phyloP scores from a whole-genome alignment of 2,888 invertebrate genomes.

The Heliconius charithonia region DNA sequence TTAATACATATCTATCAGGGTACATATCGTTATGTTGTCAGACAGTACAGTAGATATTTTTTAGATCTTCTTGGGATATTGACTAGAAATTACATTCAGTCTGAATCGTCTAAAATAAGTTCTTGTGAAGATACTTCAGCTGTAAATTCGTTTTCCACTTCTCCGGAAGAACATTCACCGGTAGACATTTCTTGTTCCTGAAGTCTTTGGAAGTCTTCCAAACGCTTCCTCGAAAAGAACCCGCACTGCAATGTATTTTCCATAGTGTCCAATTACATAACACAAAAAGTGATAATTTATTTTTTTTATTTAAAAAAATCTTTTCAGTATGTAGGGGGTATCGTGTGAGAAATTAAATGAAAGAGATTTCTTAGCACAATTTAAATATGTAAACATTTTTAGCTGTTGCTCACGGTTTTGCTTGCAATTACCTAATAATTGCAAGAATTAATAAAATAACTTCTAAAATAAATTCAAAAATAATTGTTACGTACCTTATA shows the following conservation, averaged over 20 bases:
- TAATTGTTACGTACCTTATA: constrained; percentile 61
- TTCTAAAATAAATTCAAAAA: neutral
- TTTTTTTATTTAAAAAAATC: neutral
- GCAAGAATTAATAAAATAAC: too few relatives aligned
- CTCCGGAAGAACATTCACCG: constrained; percentile 45
- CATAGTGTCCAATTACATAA: neutral
- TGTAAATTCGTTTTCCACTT: neutral
- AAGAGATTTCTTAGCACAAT: too few relatives aligned
- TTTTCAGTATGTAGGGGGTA: too few relatives aligned
- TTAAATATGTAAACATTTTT: too few relatives aligned
- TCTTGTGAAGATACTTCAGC: constrained; percentile 31
- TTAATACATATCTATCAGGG: neutral
- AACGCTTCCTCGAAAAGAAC: constrained; percentile 65
- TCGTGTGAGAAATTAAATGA: too few relatives aligned
- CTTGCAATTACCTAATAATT: too few relatives aligned
- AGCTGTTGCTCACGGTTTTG: too few relatives aligned
- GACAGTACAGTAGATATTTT: neutral
- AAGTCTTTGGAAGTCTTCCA: constrained; percentile 61
- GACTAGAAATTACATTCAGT: neutral
- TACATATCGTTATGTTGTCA: neutral
- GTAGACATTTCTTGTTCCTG: constrained; percentile 52
- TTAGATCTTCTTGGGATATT: neutral
- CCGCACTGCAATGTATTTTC: constrained; percentile 58
- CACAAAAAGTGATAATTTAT: neutral
- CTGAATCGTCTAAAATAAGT: constrained; percentile 28